Percentiles rank a stretch among this genome's conserved stretches.
Conservation (phyloP, 2,113 vertebrate genomes). For the Hiodon tergisus region DNA sequence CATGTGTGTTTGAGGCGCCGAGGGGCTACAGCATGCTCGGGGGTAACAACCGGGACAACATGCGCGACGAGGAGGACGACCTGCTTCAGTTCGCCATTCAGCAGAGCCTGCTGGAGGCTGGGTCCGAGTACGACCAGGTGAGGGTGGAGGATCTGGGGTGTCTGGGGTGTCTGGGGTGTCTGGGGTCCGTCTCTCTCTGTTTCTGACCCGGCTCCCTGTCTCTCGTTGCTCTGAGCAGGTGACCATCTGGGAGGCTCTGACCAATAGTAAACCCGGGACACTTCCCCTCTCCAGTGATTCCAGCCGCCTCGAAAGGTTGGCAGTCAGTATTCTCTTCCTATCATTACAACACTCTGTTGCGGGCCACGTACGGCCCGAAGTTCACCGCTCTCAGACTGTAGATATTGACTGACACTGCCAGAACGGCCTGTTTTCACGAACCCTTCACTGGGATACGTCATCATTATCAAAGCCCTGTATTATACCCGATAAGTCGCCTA, state of each 20-base stretch:
- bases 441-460: no score
- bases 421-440: no score
- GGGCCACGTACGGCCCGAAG: not conserved
- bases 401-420: no score
- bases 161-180: not conserved
- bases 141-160: slow-evolving; percentile 3
- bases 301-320: slow-evolving; percentile 79
- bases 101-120: slow-evolving; percentile 91
- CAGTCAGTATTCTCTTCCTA: slow-evolving; percentile 35
- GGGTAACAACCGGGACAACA: slow-evolving; percentile 75
- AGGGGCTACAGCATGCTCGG: slow-evolving; percentile 86
- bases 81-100: slow-evolving; percentile 94
- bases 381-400: not conserved
- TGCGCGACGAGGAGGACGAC: slow-evolving; percentile 70
- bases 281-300: slow-evolving; percentile 76
- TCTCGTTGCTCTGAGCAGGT: slow-evolving; percentile 62
- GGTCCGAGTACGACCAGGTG: slow-evolving; percentile 94
- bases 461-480: no score
- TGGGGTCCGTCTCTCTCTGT: slow-evolving; percentile 17
- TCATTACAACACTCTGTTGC: not conserved
- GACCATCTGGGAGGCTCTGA: slow-evolving; percentile 96
- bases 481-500: no score
- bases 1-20: slow-evolving; percentile 82
- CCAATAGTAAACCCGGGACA: slow-evolving; percentile 92
- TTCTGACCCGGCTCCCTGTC: slow-evolving; percentile 4